Percentiles rank a stretch among this genome's conserved stretches.
Evolutionary conservation across 2,888 invertebrate species (phyloP).

Genomic region (Cheilosia soror): DNA sequence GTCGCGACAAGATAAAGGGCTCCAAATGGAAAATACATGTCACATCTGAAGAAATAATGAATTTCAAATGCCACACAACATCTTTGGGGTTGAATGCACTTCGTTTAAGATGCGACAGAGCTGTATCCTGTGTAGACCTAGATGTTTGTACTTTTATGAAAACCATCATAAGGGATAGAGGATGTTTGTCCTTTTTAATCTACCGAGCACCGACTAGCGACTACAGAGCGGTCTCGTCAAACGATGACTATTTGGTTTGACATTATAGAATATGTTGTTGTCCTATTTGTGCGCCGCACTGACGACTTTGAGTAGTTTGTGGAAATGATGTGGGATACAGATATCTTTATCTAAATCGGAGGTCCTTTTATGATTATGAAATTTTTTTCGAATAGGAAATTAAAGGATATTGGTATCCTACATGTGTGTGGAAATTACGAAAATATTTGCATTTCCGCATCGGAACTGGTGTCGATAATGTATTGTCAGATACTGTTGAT

Average conservation of each 20-base stretch:
- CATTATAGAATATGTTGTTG: background rate
- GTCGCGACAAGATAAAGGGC: background rate
- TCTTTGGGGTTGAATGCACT: background rate
- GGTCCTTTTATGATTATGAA: background rate
- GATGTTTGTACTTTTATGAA: too few species aligned
- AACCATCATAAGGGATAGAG: background rate
- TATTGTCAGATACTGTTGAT: too few species aligned
- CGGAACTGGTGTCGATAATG: constrained; percentile 6
- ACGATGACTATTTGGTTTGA: too few species aligned
- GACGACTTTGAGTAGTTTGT: constrained; percentile 22
- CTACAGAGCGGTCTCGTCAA: too few species aligned
- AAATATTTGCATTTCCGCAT: constrained; percentile 24
- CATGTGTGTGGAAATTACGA: constrained; percentile 9
- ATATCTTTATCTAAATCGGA: constrained; percentile 3
- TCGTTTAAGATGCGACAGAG: background rate
- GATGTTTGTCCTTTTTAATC: background rate
- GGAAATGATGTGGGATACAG: constrained; percentile 19
- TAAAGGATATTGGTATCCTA: background rate
- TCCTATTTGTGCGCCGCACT: constrained; percentile 1
- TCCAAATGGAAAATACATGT: background rate
- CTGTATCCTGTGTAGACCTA: background rate
- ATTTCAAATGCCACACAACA: background rate
- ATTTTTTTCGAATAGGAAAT: constrained; percentile 25
- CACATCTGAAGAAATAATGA: background rate
- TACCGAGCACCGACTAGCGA: too few species aligned